Base-by-base conservation (phyloP, 2,113 vertebrate genomes). In the Lepus americanus region DNA sequence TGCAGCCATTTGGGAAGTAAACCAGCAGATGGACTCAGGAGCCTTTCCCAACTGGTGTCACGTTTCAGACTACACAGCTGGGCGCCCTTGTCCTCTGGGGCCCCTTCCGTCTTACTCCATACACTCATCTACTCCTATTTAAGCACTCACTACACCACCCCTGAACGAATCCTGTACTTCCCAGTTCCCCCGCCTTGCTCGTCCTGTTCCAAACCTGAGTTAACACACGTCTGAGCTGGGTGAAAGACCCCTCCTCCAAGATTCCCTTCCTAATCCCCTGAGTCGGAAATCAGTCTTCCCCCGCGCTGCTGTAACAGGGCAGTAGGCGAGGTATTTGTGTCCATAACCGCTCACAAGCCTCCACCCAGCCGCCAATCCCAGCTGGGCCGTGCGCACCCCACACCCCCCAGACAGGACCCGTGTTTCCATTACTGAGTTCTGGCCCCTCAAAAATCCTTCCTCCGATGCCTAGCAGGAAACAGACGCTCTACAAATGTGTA, bases 201-300 rank as follows among this genome's bases (percentile, higher is more conserved):
- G 59, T 63, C 36, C 81, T 80, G 39, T 16, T 70, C 78, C 27
- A 88, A 77, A 70, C 49, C 51, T 33, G 53, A 77, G 29, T 64
- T 73, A 73, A 55, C 27, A 31, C 53, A 77, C 93, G 22, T 31
- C 22, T 67, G 36, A 89, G 63, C 27, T 27, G 19, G 39, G 63
- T 77, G 85, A 92, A 90, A 53, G 29, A 80, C 25, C 44, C 12
- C 36, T 92, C 67, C 66, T 90, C 61, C 78, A 70, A 67, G 9
- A 31, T 51, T 51, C 23, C 51, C 66, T 84, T 92, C 49, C 72
- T 77, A 64, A 89, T 55, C 13, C 3, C 27, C 44, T 49, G 88
- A 88, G n/a, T 61, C 5, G 94, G 86, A 96, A 94, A 44, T 31
- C 44, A 72, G 12, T n/a, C 20, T 95, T 87, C 61, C 17, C 84